A percentile compares a stretch with the other conserved stretches of the same genome.
These are phyloP conservation scores for Acrobasis suavella DNA, from an alignment of 2,888 invertebrate genomes.

Conservation along the genomic window DNA sequence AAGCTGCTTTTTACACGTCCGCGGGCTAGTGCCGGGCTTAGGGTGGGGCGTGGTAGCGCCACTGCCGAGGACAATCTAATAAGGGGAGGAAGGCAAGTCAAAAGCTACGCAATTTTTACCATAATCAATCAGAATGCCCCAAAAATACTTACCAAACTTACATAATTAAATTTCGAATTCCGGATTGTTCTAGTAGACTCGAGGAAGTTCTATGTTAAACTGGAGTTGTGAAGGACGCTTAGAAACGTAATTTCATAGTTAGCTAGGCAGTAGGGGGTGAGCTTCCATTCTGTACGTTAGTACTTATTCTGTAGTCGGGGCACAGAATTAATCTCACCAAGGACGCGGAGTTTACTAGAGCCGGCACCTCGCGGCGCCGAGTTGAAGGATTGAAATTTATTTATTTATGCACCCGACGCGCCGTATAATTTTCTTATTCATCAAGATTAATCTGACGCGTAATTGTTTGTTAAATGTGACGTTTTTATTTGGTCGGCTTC, in stretches of 20 bases:
- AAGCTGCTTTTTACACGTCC: slow-evolving; percentile 15
- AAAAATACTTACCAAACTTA: too few species aligned
- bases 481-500: slow-evolving; percentile 3
- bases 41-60: not conserved
- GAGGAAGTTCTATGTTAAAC: too few species aligned
- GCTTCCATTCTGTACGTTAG: too few species aligned
- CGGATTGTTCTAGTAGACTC: too few species aligned
- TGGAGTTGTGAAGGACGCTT: too few species aligned
- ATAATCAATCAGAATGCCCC: too few species aligned
- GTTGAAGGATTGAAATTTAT: slow-evolving; percentile 24
- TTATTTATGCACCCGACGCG: slow-evolving; percentile 22
- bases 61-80: not conserved
- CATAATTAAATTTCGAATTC: too few species aligned
- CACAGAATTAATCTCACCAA: not conserved
- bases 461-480: slow-evolving; percentile 17
- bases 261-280: too few species aligned
- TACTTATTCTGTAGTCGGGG: not conserved
- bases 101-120: not conserved
- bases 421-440: slow-evolving; percentile 21
- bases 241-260: too few species aligned
- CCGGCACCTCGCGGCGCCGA: not conserved
- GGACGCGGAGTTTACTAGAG: not conserved
- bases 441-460: slow-evolving; percentile 19
- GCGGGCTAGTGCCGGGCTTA: not conserved
- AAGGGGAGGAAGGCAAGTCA: not conserved